Percentiles rank a stretch among this genome's conserved stretches.
These are phyloP conservation scores for Coregonus sp. DNA, from an alignment of 2,797 vertebrate genomes.

Conservation along the genomic window DNA sequence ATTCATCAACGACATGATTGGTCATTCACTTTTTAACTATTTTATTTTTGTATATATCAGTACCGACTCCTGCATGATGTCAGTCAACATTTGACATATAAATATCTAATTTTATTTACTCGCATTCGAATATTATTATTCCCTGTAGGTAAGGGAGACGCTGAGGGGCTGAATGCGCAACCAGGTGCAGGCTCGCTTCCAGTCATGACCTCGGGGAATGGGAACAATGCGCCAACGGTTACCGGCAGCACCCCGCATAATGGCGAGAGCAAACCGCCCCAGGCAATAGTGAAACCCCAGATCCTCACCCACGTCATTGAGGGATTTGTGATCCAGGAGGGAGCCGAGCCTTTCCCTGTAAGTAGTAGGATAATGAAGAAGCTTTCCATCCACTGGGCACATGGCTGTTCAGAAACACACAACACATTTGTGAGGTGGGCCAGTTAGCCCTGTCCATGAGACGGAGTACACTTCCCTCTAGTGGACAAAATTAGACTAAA, in stretches of 20 bases:
- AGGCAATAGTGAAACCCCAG: constrained; percentile 86
- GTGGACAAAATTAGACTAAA: constrained; percentile 32
- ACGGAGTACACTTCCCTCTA: constrained; percentile 42
- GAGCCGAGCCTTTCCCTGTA: constrained; percentile 94
- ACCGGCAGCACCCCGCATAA: constrained; percentile 84
- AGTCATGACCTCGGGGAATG: constrained; percentile 95
- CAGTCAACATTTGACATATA: too few species aligned
- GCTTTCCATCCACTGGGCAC: background rate
- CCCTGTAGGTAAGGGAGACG: constrained; percentile 65
- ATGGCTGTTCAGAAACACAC: background rate
- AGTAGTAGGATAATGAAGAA: constrained; percentile 50
- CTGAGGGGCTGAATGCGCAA: constrained; percentile 75
- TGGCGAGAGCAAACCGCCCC: constrained; percentile 88
- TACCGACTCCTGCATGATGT: too few species aligned
- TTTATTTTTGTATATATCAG: too few species aligned
- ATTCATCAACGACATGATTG: too few species aligned
- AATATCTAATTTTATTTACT: background rate
- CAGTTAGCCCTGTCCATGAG: background rate
- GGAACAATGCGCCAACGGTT: constrained; percentile 84
- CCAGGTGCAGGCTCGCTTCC: constrained; percentile 63
- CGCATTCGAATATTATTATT: background rate
- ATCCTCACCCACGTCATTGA: constrained; percentile 97
- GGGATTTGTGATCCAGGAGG: constrained; percentile 98
- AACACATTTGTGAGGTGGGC: background rate
- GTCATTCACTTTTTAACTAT: too few species aligned